Evolutionary conservation across 1,140 invertebrate species (phyloP).

Genomic region (Atta colombica): DNA sequence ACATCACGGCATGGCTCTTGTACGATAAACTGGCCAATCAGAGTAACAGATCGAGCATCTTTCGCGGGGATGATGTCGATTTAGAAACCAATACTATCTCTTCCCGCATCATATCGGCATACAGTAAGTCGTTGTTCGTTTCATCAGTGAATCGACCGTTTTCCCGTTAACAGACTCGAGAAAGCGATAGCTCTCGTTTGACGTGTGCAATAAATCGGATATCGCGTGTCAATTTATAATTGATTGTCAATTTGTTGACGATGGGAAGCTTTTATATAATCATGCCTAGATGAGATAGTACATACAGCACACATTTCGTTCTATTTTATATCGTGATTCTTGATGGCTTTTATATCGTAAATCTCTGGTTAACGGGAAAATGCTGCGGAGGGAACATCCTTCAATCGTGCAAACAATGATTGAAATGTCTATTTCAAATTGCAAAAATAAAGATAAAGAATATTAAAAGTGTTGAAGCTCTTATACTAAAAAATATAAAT

Average conservation of each 20-base stretch:
- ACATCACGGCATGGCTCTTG: slow-evolving; percentile 23
- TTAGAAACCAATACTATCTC: slow-evolving; percentile 55
- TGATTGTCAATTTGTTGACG: slow-evolving; percentile 31
- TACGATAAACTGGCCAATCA: slow-evolving; percentile 58
- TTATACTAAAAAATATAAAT: background rate
- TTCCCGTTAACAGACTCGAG: slow-evolving; percentile 34
- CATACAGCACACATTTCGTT: background rate
- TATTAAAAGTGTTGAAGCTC: background rate
- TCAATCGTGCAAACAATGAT: background rate
- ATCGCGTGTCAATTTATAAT: slow-evolving; percentile 52
- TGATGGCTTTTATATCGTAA: background rate
- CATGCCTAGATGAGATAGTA: background rate
- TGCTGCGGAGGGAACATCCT: background rate
- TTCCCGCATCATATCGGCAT: slow-evolving; percentile 15
- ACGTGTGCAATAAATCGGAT: slow-evolving; percentile 40
- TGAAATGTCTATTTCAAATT: background rate
- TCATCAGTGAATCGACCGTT: slow-evolving; percentile 12
- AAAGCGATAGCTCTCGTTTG: slow-evolving; percentile 37
- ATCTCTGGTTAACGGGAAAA: slow-evolving; percentile 4
- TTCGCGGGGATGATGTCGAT: slow-evolving; percentile 52
- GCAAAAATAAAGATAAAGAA: background rate
- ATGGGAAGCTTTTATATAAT: background rate
- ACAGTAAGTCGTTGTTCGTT: slow-evolving; percentile 3
- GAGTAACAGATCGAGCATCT: slow-evolving; percentile 45
- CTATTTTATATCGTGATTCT: background rate